phyloP scores from a whole-genome alignment of 2,113 vertebrate species.

The Triplophysa tibetana region DNA sequence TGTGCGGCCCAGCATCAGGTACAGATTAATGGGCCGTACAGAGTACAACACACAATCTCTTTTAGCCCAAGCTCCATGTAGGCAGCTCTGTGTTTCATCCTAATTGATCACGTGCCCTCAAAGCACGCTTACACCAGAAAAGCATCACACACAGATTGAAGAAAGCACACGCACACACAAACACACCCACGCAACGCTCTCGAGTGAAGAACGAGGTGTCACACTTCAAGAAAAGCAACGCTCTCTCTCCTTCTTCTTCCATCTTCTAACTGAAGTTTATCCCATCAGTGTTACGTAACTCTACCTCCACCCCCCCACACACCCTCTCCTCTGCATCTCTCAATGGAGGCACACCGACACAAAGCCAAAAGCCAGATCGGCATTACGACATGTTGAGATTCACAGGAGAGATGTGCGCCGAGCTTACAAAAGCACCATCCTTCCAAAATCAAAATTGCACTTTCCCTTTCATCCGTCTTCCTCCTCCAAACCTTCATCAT shows the following conservation, averaged over 20 bases:
- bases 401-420: neutral
- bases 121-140: neutral
- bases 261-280: constrained; percentile 32
- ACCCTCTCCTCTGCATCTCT: constrained; percentile 44
- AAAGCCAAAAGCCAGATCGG: constrained; percentile 10
- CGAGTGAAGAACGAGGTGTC: constrained; percentile 12
- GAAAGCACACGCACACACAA: neutral
- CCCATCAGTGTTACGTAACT: constrained; percentile 50
- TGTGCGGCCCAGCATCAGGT: neutral
- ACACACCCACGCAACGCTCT: constrained; percentile 3
- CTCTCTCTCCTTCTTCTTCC: constrained; percentile 22
- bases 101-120: constrained; percentile 1
- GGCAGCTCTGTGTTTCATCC: neutral
- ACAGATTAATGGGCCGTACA: neutral
- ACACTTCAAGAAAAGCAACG: constrained; percentile 2
- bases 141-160: neutral
- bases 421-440: neutral
- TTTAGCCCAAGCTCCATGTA: neutral
- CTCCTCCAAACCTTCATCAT: neutral
- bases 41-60: neutral
- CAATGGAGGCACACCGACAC: constrained; percentile 42
- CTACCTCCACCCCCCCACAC: constrained; percentile 30
- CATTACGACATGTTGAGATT: constrained; percentile 6
- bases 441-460: no score
- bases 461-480: neutral